Base-by-base conservation (phyloP, 2,888 invertebrate genomes). In the Agrilus biguttatus region DNA sequence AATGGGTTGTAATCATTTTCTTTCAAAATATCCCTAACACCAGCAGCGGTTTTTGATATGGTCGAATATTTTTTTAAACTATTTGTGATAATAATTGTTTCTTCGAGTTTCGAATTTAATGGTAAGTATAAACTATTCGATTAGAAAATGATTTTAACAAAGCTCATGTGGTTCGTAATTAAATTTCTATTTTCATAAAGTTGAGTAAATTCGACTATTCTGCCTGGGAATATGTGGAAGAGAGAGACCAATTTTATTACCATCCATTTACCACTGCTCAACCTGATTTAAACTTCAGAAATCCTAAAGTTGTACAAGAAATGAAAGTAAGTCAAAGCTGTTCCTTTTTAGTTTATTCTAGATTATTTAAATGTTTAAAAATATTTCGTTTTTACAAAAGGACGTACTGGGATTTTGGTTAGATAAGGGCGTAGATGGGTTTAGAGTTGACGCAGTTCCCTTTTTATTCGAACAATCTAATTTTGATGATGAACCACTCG, bases 371-470 rank as follows among this genome's bases (percentile, higher is more conserved):
- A 17, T 82, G 34, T 80, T 73, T 48, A 83, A 83, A 63, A 70
- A 65, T 28, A 70, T 71, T 8, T 33, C 33, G 6, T 6, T 38
- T 28, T 53, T 36, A 6, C 28, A 4, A 8, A 57, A 84, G 79
- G 73, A 73, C 12, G 69, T 80, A 1, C 58, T 91, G 14, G 70
- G 68, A 48, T 88, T 78, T 56, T 92, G 92, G 91, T 58, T 92
- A 37, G 77, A 79, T 40, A 77, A 78, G 53, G 90, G 90, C 0
- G 77, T 90, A 0, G 83, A 85, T 56, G 93, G 92, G 1, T 88
- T 93, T 55, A 77, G 91, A 52, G 72, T 92, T 32, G 86, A 87
- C 55, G 84, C 87, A 3, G 73, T 85, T n/a, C 68, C 70, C 7
- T 51, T 46, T 52, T 44, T 73, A 5, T 66, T 61, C 42, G 74